These are phyloP conservation scores for Galerucella nymphaeae DNA, from an alignment of 2,888 invertebrate species.

Conservation along the genomic window DNA sequence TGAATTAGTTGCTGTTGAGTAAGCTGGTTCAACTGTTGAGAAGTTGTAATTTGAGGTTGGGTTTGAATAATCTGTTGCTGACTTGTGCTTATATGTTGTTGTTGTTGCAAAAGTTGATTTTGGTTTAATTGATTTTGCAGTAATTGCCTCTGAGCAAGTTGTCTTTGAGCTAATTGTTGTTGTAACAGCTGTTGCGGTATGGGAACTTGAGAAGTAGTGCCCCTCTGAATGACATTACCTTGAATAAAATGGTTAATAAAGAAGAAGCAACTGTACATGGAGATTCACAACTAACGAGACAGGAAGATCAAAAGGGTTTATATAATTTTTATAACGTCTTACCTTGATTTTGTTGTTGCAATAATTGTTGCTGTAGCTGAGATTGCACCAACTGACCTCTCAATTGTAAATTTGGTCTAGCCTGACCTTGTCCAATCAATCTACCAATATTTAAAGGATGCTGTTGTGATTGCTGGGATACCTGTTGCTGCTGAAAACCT, in stretches of 20 bases:
- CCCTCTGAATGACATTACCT: conserved; percentile 44
- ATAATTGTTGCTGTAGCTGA: conserved; percentile 59
- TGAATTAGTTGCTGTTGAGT: conserved; percentile 47
- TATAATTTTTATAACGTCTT: background rate
- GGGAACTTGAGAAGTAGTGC: conserved; percentile 34
- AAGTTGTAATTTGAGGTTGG: conserved; percentile 34
- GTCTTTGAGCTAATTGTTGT: conserved; percentile 55
- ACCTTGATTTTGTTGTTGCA: conserved; percentile 53
- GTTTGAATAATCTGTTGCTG: conserved; percentile 32
- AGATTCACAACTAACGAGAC: too few species aligned
- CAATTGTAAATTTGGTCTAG: conserved; percentile 53
- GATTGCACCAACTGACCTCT: conserved; percentile 58
- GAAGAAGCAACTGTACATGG: too few species aligned
- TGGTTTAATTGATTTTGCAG: conserved; percentile 53
- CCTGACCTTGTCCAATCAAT: conserved; percentile 56
- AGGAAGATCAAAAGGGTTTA: background rate
- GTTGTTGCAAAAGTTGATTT: conserved; percentile 50
- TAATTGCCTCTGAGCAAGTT: conserved; percentile 56
- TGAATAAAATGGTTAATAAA: conserved; percentile 2
- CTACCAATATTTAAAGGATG: conserved; percentile 52
- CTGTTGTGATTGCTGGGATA: conserved; percentile 24
- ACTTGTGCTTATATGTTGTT: conserved; percentile 32
- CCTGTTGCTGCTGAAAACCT: conserved; percentile 48
- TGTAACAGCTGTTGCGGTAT: conserved; percentile 40
- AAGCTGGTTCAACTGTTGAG: conserved; percentile 49